Base-by-base conservation (phyloP, 2,797 vertebrate species). In the Setipinna tenuifilis region DNA sequence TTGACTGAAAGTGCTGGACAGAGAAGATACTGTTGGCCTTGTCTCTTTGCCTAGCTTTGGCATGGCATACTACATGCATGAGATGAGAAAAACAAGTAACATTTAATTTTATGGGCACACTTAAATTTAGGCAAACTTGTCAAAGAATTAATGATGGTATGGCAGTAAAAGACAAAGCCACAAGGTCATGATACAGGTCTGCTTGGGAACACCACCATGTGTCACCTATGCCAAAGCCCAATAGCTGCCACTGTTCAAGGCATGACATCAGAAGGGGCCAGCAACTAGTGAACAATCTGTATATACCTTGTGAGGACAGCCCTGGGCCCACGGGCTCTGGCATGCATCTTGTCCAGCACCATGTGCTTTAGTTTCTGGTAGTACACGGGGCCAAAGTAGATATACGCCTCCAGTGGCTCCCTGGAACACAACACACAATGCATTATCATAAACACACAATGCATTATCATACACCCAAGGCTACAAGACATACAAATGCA, bases 311-410 rank as follows among this genome's bases (percentile, higher is more conserved):
- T 99, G 41, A 99, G 98, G 83, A 99, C 98, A 0, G 98, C 98
- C 88, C 98, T 95, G 2, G 98, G 98, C 6, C 98, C 98, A 41
- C 98, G 96, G 65, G 98, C 98, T 93, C 98, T 95, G 85, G 98
- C 98, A 0, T 99, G 98, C 98, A 99, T 99, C 94, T 99, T 99
- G 91, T 99, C 98, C 59, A 99, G 94, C 71, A 99, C 98, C 98
- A 99, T 99, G 94, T 99, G 98, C 90, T 99, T 99, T 82, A 99
- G 95, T 88, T 99, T 99, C 95, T 99, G 98, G 91, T 99, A 99
- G 92, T 99, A 99, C 25, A 99, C 98, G 0, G 98, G 98, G 17
- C 98, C 98, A 85, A 97, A 99, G 92, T 99, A 99, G 92, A 99
- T 99, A 86, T 98, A 99, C 0, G 98, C 98, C 93, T 99, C 98